Evolutionary conservation across 1,140 invertebrate genomes (phyloP).

Genomic region (Drosophila takahashii): DNA sequence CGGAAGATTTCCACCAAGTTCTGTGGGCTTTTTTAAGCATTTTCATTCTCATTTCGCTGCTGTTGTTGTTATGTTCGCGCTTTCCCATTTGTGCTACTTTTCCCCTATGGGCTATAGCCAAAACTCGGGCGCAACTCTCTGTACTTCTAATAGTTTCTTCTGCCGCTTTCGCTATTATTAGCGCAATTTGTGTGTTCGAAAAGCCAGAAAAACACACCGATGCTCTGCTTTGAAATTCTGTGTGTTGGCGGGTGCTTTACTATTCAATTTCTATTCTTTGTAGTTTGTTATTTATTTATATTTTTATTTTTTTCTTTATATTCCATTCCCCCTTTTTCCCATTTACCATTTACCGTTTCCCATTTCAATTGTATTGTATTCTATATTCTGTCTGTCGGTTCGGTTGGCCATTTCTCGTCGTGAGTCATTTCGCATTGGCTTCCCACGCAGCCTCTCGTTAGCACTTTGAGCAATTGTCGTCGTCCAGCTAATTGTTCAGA

Average conservation of each 20-base stretch:
- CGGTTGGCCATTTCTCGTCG: conserved; percentile 1
- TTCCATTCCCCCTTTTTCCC: background rate
- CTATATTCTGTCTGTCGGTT: background rate
- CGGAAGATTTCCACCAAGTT: conserved; percentile 40
- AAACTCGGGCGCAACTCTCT: conserved; percentile 53
- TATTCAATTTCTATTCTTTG: conserved; percentile 23
- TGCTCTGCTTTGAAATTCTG: conserved; percentile 30
- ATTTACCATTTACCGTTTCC: too few species aligned
- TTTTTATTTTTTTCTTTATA: conserved; percentile 5
- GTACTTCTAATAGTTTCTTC: conserved; percentile 66
- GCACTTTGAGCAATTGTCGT: conserved; percentile 37
- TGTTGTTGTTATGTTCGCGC: conserved; percentile 20
- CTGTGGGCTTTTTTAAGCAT: conserved; percentile 17
- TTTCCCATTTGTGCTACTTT: conserved; percentile 39
- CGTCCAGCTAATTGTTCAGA: conserved; percentile 25
- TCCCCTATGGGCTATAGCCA: background rate
- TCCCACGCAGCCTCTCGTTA: conserved; percentile 25
- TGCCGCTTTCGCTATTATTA: conserved; percentile 72
- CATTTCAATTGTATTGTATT: conserved; percentile 17
- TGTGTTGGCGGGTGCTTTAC: conserved; percentile 27
- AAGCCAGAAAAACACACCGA: conserved; percentile 32
- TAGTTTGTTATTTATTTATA: conserved; percentile 38
- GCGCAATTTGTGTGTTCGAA: conserved; percentile 63
- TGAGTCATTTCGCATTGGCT: conserved; percentile 29
- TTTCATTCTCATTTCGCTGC: background rate